phyloP scores from a whole-genome alignment of 2,888 invertebrate genomes.

The Meteorus cinctellus region DNA sequence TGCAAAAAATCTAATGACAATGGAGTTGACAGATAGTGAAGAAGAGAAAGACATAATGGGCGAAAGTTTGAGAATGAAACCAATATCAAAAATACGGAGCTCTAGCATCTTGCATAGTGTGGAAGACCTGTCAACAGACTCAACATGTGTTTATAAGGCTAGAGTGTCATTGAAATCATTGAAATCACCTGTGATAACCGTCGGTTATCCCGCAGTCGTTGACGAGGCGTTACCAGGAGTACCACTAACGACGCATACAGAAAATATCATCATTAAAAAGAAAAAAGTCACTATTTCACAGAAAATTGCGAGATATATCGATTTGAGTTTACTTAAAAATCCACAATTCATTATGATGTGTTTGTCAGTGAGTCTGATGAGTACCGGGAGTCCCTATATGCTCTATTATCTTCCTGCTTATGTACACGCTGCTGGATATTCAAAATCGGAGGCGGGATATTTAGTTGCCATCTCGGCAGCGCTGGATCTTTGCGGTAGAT shows the following conservation, averaged over 20 bases:
- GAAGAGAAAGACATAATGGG: constrained; percentile 77
- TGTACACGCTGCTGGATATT: constrained; percentile 80
- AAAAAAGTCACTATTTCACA: constrained; percentile 63
- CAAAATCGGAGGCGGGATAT: constrained; percentile 79
- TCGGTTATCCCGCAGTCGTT: constrained; percentile 55
- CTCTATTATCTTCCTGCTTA: constrained; percentile 85
- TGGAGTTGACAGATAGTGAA: constrained; percentile 73
- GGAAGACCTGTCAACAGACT: constrained; percentile 84
- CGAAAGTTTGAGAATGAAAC: constrained; percentile 75
- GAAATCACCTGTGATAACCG: constrained; percentile 61
- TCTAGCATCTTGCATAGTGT: constrained; percentile 84
- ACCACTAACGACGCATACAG: neutral
- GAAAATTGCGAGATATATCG: constrained; percentile 76
- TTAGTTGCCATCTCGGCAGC: constrained; percentile 85
- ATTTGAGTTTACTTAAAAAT: constrained; percentile 80
- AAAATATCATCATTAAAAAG: constrained; percentile 13
- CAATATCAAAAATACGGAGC: constrained; percentile 80
- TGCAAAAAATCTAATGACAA: constrained; percentile 63
- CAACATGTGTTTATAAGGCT: constrained; percentile 83
- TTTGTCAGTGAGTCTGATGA: constrained; percentile 83
- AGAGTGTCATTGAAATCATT: constrained; percentile 71
- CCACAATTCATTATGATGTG: constrained; percentile 83
- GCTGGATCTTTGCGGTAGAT: constrained; percentile 81
- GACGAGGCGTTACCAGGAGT: constrained; percentile 27
- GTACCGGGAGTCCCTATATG: constrained; percentile 85